Evolutionary conservation across 2,113 vertebrate species (phyloP).

Genomic region (Willisornis vidua): DNA sequence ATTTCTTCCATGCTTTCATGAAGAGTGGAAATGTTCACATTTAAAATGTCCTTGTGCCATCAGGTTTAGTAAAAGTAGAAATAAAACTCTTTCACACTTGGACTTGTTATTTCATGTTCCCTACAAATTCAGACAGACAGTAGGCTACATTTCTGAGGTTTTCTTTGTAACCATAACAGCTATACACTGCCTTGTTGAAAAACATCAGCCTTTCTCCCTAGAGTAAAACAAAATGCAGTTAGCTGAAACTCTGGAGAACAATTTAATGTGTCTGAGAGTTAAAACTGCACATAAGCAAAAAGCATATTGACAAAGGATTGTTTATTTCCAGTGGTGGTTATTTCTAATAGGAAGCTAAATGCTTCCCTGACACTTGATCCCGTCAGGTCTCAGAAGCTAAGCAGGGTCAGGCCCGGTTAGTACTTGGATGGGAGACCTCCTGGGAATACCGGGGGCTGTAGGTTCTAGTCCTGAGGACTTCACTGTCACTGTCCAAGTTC

Average conservation of each 20-base stretch:
- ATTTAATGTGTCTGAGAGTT: not conserved
- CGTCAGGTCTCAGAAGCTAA: too few relatives aligned
- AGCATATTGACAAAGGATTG: not conserved
- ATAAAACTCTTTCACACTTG: not conserved
- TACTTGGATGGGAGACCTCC: too few relatives aligned
- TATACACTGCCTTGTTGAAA: not conserved
- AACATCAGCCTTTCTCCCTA: not conserved
- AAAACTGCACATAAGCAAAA: not conserved
- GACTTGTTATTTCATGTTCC: not conserved
- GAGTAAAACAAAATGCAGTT: not conserved
- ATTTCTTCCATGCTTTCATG: not conserved
- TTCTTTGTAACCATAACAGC: not conserved
- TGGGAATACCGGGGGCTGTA: too few relatives aligned
- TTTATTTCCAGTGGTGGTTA: not conserved
- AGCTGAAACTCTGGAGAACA: not conserved
- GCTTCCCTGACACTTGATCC: too few relatives aligned
- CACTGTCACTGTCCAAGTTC: too few relatives aligned
- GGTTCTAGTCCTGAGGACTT: too few relatives aligned
- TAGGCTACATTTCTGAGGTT: not conserved
- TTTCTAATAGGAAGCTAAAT: not conserved
- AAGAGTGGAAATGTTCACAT: not conserved
- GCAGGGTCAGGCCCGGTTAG: too few relatives aligned
- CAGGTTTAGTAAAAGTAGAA: not conserved
- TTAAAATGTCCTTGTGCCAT: not conserved
- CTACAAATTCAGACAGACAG: not conserved